Base-by-base conservation (phyloP, 2,113 vertebrate species). In the Chauna torquata region DNA sequence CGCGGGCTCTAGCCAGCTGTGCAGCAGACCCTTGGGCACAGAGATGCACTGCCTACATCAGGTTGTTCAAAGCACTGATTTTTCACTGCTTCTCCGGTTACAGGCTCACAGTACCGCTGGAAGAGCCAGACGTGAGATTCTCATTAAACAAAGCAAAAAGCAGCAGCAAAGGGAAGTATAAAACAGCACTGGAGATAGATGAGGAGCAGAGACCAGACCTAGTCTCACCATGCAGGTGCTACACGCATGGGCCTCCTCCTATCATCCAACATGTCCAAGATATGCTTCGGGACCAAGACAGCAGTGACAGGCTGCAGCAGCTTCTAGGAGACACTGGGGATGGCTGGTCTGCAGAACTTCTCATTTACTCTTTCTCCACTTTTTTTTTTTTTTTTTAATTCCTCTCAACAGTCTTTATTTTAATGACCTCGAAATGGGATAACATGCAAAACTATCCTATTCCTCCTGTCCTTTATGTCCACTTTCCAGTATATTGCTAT, bases 181-280 rank as follows among this genome's bases (percentile, higher is more conserved):
- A 77, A 70, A 0, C 45, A 54, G 57, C 44, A 15, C 14, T 59
- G 76, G 59, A 40, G 42, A 20, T 3, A n/a, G 70, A 45, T 2
- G 4, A 54, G 6, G 20, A 91, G 68, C 83, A 45, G 38, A n/a
- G n/a, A n/a, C 24, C 50, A 76, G 66, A 16, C 19, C 12, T 47
- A 58, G 58, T 34, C 44, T 38, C 57, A 44, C 25, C 55, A 27
- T 0, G 7, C 0, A 7, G 40, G 52, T 44, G 32, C 45, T 78
- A 47, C 50, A 10, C 3, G 15, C 30, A 0, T 1, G 18, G 25
- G 23, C 59, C 40, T 58, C 55, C 24, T 61, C 55, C 65, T 17
- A 10, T 10, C 59, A 45, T 16, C 36, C 68, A 59, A 0, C 12
- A 18, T 0, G 2, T 7, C 8, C 2, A 1, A 30, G 76, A 49